Evolutionary conservation across 2,797 vertebrate genomes (phyloP).

Genomic region (Oryzias sinensis): DNA sequence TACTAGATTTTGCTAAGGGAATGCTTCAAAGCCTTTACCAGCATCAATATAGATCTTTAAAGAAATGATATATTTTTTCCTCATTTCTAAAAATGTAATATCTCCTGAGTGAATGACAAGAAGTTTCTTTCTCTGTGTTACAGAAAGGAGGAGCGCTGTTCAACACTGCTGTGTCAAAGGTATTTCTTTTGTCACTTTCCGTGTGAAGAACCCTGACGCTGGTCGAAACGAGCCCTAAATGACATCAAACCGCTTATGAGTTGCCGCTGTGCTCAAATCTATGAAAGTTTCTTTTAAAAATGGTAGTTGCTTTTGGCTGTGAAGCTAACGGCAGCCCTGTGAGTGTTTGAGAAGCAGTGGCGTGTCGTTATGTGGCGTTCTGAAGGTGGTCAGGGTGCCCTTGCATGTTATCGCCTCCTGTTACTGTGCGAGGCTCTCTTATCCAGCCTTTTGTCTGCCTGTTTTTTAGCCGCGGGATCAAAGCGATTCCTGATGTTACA

Average conservation of each 20-base stretch:
- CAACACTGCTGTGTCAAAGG: slow-evolving; percentile 93
- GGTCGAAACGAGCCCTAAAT: background rate
- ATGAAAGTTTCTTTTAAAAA: slow-evolving; percentile 5
- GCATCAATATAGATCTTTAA: too few species aligned
- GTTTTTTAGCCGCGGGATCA: slow-evolving; percentile 67
- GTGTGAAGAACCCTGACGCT: background rate
- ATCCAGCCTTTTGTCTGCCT: slow-evolving; percentile 64
- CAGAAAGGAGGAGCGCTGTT: slow-evolving; percentile 88
- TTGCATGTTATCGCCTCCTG: slow-evolving; percentile 51
- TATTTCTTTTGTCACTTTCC: slow-evolving; percentile 71
- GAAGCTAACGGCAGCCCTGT: slow-evolving; percentile 1
- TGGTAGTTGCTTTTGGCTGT: background rate
- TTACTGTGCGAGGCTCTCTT: slow-evolving; percentile 44
- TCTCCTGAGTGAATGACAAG: slow-evolving; percentile 10
- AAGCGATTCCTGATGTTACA: slow-evolving; percentile 70
- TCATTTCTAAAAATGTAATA: slow-evolving; percentile 1
- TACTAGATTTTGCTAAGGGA: too few species aligned
- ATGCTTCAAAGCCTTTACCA: too few species aligned
- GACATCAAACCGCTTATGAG: background rate
- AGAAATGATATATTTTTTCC: background rate
- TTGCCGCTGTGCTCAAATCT: background rate
- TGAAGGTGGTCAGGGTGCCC: slow-evolving; percentile 58
- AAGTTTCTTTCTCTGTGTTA: slow-evolving; percentile 34
- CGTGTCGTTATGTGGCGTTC: slow-evolving; percentile 15
- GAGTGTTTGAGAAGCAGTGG: slow-evolving; percentile 29